Conservation (phyloP, 1,140 invertebrate genomes). For the Leptinotarsa texana region DNA sequence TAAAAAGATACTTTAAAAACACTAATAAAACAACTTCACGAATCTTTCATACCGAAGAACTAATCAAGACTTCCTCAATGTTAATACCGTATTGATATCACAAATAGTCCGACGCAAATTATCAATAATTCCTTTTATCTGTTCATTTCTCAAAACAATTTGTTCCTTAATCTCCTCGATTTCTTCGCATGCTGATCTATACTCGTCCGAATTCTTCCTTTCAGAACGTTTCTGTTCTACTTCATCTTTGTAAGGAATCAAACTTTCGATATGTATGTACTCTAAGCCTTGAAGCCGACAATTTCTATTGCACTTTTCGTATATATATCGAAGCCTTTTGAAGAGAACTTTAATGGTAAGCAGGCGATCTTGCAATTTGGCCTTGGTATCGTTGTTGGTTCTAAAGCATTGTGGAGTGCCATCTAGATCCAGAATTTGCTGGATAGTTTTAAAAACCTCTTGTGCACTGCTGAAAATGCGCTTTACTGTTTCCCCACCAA, state of each 20-base stretch:
- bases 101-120: conserved; percentile 88
- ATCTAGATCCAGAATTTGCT: conserved; percentile 76
- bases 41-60: background rate
- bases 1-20: too few relatives aligned
- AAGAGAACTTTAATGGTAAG: conserved; percentile 77
- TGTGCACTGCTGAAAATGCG: conserved; percentile 87
- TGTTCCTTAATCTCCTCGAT: conserved; percentile 71
- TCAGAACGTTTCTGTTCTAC: conserved; percentile 77
- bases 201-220: conserved; percentile 76
- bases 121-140: conserved; percentile 93
- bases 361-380: conserved; percentile 84
- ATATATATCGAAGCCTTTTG: conserved; percentile 81
- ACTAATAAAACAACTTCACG: too few relatives aligned
- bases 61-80: conserved; percentile 79
- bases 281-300: conserved; percentile 79
- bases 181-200: conserved; percentile 74
- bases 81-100: conserved; percentile 96
- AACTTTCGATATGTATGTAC: conserved; percentile 86
- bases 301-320: conserved; percentile 89
- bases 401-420: conserved; percentile 70
- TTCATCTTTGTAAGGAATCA: conserved; percentile 87
- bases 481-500: conserved; percentile 90
- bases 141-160: conserved; percentile 85
- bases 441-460: conserved; percentile 85
- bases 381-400: conserved; percentile 78